Percentiles rank a stretch among this genome's conserved stretches.
Conservation (phyloP, 2,113 vertebrate genomes). For the Alligator sinensis region DNA sequence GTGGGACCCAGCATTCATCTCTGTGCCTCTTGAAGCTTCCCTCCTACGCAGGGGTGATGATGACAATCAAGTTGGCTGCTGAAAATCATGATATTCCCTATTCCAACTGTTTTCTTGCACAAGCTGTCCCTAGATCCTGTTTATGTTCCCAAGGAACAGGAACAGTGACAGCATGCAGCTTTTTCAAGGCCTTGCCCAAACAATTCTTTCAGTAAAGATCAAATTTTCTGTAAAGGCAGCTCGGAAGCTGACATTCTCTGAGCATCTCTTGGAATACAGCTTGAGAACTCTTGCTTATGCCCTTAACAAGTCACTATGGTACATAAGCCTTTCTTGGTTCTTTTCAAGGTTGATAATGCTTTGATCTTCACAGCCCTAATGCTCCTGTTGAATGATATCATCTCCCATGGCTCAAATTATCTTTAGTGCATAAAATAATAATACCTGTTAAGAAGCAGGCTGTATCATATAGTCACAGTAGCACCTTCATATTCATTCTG, state of each 20-base stretch:
- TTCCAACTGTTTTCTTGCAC: conserved; percentile 77
- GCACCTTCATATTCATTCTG: conserved; percentile 66
- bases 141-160: conserved; percentile 77
- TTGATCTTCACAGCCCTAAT: conserved; percentile 56
- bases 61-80: conserved; percentile 68
- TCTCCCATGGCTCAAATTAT: conserved; percentile 76
- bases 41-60: conserved; percentile 47
- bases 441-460: conserved; percentile 69
- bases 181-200: conserved; percentile 66
- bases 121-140: conserved; percentile 77
- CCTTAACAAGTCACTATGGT: conserved; percentile 41
- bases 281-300: conserved; percentile 42
- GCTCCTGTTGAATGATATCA: conserved; percentile 67
- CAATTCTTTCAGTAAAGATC: conserved; percentile 61
- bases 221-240: conserved; percentile 37
- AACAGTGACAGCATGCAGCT: conserved; percentile 77
- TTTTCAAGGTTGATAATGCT: conserved; percentile 61
- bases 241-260: conserved; percentile 37
- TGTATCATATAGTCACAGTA: conserved; percentile 70
- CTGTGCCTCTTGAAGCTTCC: conserved; percentile 69
- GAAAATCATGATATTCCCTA: conserved; percentile 70
- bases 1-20: conserved; percentile 47
- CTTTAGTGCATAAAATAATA: conserved; percentile 74
- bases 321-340: conserved; percentile 41
- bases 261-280: conserved; percentile 52